Evolutionary conservation across 2,113 vertebrate species (phyloP).

Genomic region (Cervus canadensis): DNA sequence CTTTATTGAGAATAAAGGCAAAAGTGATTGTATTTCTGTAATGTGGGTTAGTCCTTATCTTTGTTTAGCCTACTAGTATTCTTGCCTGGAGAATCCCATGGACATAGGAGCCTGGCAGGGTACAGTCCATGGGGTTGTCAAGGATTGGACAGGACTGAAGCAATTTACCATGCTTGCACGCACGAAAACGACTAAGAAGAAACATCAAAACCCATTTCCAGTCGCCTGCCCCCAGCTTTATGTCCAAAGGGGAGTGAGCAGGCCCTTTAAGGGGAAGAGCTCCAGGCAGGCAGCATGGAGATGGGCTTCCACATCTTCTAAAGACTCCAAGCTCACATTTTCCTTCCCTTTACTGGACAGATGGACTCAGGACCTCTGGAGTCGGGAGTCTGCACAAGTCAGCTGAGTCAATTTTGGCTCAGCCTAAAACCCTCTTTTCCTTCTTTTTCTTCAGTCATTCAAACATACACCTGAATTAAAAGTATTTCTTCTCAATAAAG

Average conservation of each 20-base stretch:
- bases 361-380: not conserved
- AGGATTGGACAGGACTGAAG: not conserved
- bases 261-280: not conserved
- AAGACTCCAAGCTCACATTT: not conserved
- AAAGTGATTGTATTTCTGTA: not conserved
- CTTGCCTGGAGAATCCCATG: not conserved
- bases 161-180: not conserved
- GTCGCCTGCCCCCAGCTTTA: not conserved
- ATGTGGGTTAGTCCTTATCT: not conserved
- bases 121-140: not conserved
- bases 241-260: not conserved
- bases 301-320: not conserved
- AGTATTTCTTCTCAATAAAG: not conserved
- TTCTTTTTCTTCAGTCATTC: not conserved
- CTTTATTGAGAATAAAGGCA: not conserved
- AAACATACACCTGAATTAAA: not conserved
- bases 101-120: not conserved
- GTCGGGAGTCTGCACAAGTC: not conserved
- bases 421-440: not conserved
- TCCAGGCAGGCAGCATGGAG: not conserved
- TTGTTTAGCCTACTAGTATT: not conserved
- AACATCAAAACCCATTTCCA: not conserved
- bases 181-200: not conserved
- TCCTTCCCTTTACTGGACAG: not conserved
- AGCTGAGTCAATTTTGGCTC: not conserved